A percentile compares a stretch with the other conserved stretches of the same genome.
Evolutionary conservation across 2,888 invertebrate genomes (phyloP).

Genomic region (Pristionchus exspectatus): DNA sequence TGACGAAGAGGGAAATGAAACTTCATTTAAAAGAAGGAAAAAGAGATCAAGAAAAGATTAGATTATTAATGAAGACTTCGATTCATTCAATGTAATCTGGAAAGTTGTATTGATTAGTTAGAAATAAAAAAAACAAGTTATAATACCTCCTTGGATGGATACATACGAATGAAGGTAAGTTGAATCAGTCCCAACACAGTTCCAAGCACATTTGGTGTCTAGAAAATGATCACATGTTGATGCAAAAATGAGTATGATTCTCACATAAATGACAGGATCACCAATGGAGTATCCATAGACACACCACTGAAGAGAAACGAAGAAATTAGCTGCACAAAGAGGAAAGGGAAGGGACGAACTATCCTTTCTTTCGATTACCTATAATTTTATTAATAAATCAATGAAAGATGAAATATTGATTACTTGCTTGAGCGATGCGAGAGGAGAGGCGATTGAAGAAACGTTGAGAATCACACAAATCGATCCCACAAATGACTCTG

Average conservation of each 20-base stretch:
- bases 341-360: conserved; percentile 92
- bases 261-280: conserved; percentile 88
- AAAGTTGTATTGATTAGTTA: background rate
- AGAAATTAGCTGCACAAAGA: conserved; percentile 88
- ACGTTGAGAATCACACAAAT: conserved; percentile 76
- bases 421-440: conserved; percentile 67
- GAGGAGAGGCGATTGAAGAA: conserved; percentile 72
- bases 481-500: conserved; percentile 61
- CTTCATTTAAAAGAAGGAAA: conserved; percentile 43
- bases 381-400: background rate
- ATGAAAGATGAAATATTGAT: background rate
- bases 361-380: background rate
- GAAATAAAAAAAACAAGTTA: background rate
- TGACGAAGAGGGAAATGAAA: background rate
- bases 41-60: conserved; percentile 13
- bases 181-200: conserved; percentile 87
- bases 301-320: conserved; percentile 89
- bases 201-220: conserved; percentile 89
- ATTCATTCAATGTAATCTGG: background rate
- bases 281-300: conserved; percentile 88
- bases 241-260: conserved; percentile 52
- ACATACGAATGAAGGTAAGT: conserved; percentile 87
- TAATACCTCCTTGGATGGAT: conserved; percentile 81
- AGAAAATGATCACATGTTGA: conserved; percentile 76
- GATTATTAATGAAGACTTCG: conserved; percentile 2